Conservation (phyloP, 2,113 vertebrate species). For the Steatornis caripensis region DNA sequence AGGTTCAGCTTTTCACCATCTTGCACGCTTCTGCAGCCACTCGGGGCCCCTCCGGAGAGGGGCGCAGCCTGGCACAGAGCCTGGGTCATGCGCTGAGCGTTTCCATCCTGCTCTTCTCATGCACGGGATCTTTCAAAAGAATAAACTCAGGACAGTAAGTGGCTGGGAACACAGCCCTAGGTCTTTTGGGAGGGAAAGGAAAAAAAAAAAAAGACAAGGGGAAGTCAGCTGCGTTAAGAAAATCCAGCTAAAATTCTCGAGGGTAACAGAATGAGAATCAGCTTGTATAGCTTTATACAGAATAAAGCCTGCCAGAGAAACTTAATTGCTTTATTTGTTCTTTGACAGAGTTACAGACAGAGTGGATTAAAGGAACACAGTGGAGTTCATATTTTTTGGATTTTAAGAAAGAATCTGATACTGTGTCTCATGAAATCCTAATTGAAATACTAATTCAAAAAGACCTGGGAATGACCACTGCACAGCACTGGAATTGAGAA, state of each 20-base stretch:
- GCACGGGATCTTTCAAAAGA: background rate
- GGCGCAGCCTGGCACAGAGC: background rate
- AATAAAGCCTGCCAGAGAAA: slow-evolving; percentile 33
- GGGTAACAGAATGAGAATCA: background rate
- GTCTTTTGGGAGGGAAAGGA: background rate
- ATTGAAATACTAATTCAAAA: slow-evolving; percentile 61
- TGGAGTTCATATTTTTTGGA: background rate
- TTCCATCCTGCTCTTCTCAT: background rate
- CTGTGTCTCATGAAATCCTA: background rate
- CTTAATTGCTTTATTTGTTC: slow-evolving; percentile 51
- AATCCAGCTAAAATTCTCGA: background rate
- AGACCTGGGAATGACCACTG: slow-evolving; percentile 29
- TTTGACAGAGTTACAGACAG: slow-evolving; percentile 14
- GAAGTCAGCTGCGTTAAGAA: background rate
- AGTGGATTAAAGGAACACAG: background rate
- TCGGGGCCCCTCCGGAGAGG: fast-evolving
- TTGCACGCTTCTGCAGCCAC: background rate
- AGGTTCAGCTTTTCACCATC: background rate
- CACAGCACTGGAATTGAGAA: background rate
- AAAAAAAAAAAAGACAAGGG: background rate
- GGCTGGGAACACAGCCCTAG: background rate
- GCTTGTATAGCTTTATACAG: background rate
- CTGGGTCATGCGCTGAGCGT: background rate
- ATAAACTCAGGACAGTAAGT: background rate
- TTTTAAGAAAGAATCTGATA: slow-evolving; percentile 30